A percentile compares a stretch with the other conserved stretches of the same genome.
phyloP scores from a whole-genome alignment of 1,140 invertebrate species.

The Grapholita molesta region DNA sequence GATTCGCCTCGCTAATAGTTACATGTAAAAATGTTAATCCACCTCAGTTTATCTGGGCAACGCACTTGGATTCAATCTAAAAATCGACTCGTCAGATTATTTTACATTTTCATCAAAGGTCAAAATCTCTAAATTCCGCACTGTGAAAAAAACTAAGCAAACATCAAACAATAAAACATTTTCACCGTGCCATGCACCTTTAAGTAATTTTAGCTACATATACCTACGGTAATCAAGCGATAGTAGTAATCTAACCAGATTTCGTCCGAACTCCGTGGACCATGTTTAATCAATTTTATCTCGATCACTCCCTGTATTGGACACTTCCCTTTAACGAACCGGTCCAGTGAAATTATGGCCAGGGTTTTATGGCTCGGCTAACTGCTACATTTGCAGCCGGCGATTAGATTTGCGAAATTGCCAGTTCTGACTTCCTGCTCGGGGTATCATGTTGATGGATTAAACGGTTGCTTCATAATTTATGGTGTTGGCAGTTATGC shows the following conservation, averaged over 20 bases:
- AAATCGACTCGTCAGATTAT: not conserved
- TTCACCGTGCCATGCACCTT: no score
- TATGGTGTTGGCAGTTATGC: not conserved
- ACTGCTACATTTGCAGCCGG: not conserved
- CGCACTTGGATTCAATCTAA: not conserved
- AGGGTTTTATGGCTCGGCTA: not conserved
- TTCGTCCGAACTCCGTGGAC: not conserved
- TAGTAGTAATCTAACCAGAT: not conserved
- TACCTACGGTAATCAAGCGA: no score
- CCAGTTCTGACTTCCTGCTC: not conserved
- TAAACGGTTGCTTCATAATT: not conserved
- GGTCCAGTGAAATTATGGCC: not conserved
- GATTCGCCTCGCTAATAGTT: not conserved
- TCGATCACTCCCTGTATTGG: not conserved
- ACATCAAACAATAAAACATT: no score
- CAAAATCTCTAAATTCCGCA: no score
- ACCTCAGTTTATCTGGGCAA: not conserved
- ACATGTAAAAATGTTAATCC: not conserved
- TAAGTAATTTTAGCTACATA: no score
- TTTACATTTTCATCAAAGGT: no score
- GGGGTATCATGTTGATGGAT: slow-evolving; percentile 4
- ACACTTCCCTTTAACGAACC: not conserved
- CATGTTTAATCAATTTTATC: not conserved
- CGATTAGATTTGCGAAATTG: slow-evolving; percentile 10
- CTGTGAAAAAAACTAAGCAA: no score